These are phyloP conservation scores for Hucho hucho DNA, from an alignment of 2,113 vertebrate genomes.

Conservation along the genomic window DNA sequence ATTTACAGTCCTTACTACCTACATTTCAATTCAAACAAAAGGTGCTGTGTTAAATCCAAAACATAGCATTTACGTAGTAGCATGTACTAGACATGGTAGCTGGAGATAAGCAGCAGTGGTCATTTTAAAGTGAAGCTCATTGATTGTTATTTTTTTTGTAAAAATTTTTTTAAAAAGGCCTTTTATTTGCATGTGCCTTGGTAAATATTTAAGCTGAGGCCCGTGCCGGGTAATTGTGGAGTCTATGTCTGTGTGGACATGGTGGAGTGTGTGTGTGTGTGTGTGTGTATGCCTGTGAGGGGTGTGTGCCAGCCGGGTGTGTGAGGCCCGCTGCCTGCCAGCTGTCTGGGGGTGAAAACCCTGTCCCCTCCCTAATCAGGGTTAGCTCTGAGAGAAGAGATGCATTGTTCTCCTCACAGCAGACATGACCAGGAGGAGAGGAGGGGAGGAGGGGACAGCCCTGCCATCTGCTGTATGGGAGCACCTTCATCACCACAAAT, in stretches of 20 bases:
- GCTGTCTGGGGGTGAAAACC: conserved; percentile 66
- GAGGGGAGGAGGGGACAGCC: conserved; percentile 55
- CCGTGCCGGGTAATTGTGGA: conserved; percentile 74
- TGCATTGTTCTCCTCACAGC: conserved; percentile 77
- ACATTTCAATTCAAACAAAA: neutral
- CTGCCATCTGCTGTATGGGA: conserved; percentile 76
- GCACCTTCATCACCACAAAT: neutral
- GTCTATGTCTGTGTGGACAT: conserved; percentile 57
- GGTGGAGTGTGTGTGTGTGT: conserved; percentile 10
- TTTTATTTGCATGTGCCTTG: conserved; percentile 66
- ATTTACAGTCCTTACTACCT: too few species aligned
- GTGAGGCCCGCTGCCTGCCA: conserved; percentile 74
- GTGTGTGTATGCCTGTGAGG: conserved; percentile 13
- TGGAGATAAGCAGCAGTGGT: neutral
- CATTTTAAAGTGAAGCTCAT: conserved; percentile 11
- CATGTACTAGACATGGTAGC: neutral
- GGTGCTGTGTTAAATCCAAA: neutral
- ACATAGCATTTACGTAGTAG: neutral
- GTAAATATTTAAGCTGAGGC: conserved; percentile 74
- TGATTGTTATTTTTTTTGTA: conserved; percentile 46
- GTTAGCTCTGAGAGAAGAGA: conserved; percentile 61
- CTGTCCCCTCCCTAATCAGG: conserved; percentile 66
- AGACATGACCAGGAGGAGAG: conserved; percentile 59
- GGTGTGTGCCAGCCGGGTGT: conserved; percentile 34
- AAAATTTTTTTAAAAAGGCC: neutral